Evolutionary conservation across 1,140 invertebrate genomes (phyloP).

Genomic region (Cataglyphis hispanica): DNA sequence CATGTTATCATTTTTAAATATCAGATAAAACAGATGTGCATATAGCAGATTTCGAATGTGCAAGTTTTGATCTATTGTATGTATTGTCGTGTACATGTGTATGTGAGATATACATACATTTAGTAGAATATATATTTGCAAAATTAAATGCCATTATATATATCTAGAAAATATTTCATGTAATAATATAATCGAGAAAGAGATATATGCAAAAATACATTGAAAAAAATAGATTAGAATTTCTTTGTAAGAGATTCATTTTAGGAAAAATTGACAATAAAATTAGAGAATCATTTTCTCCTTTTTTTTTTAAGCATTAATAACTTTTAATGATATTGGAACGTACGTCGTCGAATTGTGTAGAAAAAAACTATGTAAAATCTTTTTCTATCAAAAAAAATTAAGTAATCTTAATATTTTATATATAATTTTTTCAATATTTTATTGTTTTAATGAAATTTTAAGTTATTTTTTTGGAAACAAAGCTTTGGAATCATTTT

Average conservation of each 20-base stretch:
- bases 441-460: neutral
- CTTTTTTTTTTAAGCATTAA: neutral
- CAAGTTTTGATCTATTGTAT: constrained; percentile 7
- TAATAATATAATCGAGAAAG: constrained; percentile 12
- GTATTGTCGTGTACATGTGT: neutral
- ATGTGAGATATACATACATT: neutral
- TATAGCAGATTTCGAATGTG: neutral
- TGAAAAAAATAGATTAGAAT: neutral
- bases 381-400: neutral
- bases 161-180: neutral
- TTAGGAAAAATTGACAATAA: neutral
- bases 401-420: constrained; percentile 12
- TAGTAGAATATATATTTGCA: constrained; percentile 18
- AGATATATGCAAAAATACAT: constrained; percentile 31
- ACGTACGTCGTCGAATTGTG: neutral
- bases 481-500: neutral
- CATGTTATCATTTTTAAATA: neutral
- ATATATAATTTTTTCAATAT: neutral
- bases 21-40: constrained; percentile 48
- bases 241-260: neutral
- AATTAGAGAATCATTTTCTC: neutral
- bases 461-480: constrained; percentile 5
- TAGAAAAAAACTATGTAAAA: neutral
- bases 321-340: neutral
- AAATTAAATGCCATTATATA: constrained; percentile 11